A percentile compares a stretch with the other conserved stretches of the same genome.
These are phyloP conservation scores for Tragulus kanchil DNA, from an alignment of 2,113 vertebrate species.

Conservation along the genomic window DNA sequence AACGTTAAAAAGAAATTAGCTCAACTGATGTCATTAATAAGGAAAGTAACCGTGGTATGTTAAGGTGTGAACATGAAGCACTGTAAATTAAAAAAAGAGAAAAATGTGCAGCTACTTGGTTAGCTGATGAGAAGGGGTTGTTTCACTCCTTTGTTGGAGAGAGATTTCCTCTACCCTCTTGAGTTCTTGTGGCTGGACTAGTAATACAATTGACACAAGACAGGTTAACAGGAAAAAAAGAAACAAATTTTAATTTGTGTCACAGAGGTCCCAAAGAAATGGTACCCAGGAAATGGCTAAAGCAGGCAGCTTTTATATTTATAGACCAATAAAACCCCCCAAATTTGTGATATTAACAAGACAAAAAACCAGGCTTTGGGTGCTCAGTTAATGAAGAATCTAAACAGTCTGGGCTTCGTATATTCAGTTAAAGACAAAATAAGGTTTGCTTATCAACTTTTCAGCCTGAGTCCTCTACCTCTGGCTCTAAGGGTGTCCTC, in stretches of 20 bases:
- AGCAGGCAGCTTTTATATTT: not conserved
- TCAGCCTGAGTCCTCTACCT: not conserved
- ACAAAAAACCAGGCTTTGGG: not conserved
- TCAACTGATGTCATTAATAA: not conserved
- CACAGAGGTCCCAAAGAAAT: not conserved
- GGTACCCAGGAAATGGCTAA: not conserved
- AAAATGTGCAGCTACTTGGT: not conserved
- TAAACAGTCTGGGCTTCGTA: not conserved
- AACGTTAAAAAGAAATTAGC: not conserved
- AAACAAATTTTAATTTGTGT: not conserved
- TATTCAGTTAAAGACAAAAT: not conserved
- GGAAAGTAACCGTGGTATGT: not conserved
- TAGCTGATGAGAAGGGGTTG: not conserved
- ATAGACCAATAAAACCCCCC: not conserved
- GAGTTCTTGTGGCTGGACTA: not conserved
- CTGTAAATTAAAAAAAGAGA: not conserved
- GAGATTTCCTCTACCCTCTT: not conserved
- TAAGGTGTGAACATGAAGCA: not conserved
- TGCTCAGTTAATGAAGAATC: not conserved
- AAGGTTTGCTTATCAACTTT: not conserved
- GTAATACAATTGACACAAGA: not conserved
- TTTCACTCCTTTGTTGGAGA: not conserved
- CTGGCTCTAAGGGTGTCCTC: not conserved
- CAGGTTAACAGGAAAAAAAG: not conserved
- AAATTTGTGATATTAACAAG: not conserved